phyloP scores from a whole-genome alignment of 2,888 invertebrate species.

The Erebia palarica region DNA sequence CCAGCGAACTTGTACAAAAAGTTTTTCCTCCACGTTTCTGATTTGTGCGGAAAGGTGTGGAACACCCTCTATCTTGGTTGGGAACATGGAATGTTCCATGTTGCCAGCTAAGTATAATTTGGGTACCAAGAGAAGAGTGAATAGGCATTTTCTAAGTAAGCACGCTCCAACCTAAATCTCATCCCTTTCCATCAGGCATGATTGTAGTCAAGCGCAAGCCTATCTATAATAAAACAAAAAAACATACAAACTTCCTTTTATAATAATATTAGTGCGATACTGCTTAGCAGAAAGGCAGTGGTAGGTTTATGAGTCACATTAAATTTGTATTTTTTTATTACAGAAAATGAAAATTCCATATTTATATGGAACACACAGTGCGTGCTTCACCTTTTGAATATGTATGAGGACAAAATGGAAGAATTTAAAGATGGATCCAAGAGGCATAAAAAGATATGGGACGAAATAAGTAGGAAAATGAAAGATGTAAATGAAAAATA shows the following conservation, averaged over 20 bases:
- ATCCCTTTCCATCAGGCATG: too few species aligned
- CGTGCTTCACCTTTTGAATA: background rate
- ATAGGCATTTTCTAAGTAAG: too few species aligned
- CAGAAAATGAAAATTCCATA: conserved; percentile 2
- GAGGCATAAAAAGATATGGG: conserved; percentile 1
- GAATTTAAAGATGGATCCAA: background rate
- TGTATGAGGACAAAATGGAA: background rate
- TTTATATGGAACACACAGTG: conserved; percentile 2
- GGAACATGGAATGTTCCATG: too few species aligned
- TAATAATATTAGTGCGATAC: background rate
- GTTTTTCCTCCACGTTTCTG: too few species aligned
- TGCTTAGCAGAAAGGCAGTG: background rate
- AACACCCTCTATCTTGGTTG: too few species aligned
- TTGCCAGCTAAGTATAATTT: too few species aligned
- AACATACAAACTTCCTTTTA: background rate
- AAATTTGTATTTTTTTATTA: background rate
- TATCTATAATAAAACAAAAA: too few species aligned
- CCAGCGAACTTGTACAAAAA: too few species aligned
- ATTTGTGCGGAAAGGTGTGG: too few species aligned
- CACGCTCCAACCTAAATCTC: too few species aligned
- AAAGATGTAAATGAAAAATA: background rate
- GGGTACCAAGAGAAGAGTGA: too few species aligned
- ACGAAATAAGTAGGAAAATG: background rate
- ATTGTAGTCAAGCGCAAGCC: too few species aligned
- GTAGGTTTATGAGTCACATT: background rate